These are phyloP conservation scores for Corvus hawaiiensis DNA, from an alignment of 2,113 vertebrate species.

Conservation along the genomic window DNA sequence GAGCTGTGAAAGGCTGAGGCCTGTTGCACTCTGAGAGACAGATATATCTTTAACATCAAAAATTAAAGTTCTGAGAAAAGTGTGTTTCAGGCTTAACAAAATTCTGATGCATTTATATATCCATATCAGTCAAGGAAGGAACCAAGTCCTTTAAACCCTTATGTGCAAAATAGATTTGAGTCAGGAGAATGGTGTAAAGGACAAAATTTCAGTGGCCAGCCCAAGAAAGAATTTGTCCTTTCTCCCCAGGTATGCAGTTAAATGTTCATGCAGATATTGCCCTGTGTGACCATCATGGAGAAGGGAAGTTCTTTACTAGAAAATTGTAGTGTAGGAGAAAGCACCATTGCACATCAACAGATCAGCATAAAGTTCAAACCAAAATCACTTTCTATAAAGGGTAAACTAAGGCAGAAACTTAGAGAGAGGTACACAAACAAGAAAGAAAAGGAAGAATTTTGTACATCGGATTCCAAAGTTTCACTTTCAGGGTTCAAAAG, in stretches of 20 bases:
- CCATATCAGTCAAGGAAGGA: background rate
- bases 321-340: background rate
- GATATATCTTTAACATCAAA: conserved; percentile 57
- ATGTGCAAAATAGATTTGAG: background rate
- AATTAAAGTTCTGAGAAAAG: conserved; percentile 32
- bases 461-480: background rate
- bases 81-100: background rate
- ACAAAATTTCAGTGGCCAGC: background rate
- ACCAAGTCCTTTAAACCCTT: background rate
- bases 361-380: background rate
- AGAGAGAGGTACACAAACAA: background rate
- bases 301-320: background rate
- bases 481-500: background rate
- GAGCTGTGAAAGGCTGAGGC: conserved; percentile 55
- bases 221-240: background rate
- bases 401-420: background rate
- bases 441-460: background rate
- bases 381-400: background rate
- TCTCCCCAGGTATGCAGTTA: background rate
- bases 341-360: background rate
- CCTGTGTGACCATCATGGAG: background rate
- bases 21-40: conserved; percentile 38
- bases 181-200: background rate
- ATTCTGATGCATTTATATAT: background rate
- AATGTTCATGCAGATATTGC: background rate